These are phyloP conservation scores for Oxyruncus cristatus DNA, from an alignment of 2,113 vertebrate species.

Conservation along the genomic window DNA sequence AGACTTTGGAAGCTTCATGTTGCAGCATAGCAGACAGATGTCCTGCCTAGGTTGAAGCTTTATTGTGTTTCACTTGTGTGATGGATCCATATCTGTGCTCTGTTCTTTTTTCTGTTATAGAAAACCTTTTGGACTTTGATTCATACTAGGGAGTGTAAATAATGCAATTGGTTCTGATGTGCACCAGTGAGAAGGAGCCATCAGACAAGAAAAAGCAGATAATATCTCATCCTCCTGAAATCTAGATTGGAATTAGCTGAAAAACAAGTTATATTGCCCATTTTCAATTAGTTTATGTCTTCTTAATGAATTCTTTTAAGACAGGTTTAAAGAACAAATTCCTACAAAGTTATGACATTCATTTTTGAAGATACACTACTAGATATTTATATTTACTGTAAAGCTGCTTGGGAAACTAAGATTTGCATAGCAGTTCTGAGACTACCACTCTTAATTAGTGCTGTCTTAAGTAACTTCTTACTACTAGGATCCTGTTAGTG, in stretches of 20 bases:
- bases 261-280: not conserved
- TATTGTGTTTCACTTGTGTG: conserved; percentile 32
- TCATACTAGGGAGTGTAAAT: conserved; percentile 25
- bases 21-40: conserved; percentile 29
- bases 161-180: conserved; percentile 15
- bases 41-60: conserved; percentile 13
- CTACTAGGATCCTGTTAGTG: not conserved
- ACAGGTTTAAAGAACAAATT: not conserved
- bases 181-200: not conserved
- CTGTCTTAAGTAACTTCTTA: not conserved
- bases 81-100: conserved; percentile 6
- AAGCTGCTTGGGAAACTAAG: not conserved
- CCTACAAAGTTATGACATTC: not conserved
- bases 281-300: not conserved
- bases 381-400: not conserved
- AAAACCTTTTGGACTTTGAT: not conserved
- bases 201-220: not conserved
- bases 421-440: not conserved
- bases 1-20: not conserved
- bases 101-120: conserved; percentile 21
- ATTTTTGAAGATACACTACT: not conserved
- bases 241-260: not conserved
- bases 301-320: not conserved
- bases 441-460: not conserved
- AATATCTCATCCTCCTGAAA: not conserved